Base-by-base conservation (phyloP, 1,140 invertebrate genomes). In the Oryzaephilus surinamensis region DNA sequence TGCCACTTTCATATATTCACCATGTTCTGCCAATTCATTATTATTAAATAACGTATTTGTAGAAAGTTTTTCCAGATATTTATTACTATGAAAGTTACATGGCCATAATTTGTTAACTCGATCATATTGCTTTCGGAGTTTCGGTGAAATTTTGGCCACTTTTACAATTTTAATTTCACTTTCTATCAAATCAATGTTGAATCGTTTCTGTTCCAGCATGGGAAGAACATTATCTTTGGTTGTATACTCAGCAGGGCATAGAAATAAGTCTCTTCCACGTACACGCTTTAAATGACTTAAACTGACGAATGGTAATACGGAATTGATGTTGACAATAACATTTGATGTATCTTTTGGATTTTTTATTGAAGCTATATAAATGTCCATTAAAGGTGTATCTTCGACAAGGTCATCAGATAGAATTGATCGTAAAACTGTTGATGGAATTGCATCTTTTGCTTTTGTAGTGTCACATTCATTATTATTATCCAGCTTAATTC, bases 61-160 rank as follows among this genome's bases (percentile, higher is more conserved):
- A 0, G 73, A 51, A 24, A 84, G 47, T 31, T 67, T 73, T 56
- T 89, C 84, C 3, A 79, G 55, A 48, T 74, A 74, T 44, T 72
- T 71, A 55, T 87, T 79, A 28, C 74, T 80, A 69, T 87, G 80
- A 66, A 93, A 94, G 58, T 85, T 88, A 15, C 82, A 74, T 0
- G 88, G 83, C 91, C 90, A 95, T 19, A 75, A 60, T 40, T 66
- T 63, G 1, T 67, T 67, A 2, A 72, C 70, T 47, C 67, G 62
- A 6, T 74, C 61, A 57, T 76, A 83, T 53, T 93, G 89, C 27
- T 57, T 58, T 33, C 74, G 72, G 1, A 82, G 74, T 50, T 72
- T 71, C 3, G 83, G 79, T 8, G 71, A 48, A 3, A 46, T 52
- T 23, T 60, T 54, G 1, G 84, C 74, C 1, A 93, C 83, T 16